These are phyloP conservation scores for Bradynema listronoti DNA, from an alignment of 1,140 invertebrate genomes.

Conservation along the genomic window DNA sequence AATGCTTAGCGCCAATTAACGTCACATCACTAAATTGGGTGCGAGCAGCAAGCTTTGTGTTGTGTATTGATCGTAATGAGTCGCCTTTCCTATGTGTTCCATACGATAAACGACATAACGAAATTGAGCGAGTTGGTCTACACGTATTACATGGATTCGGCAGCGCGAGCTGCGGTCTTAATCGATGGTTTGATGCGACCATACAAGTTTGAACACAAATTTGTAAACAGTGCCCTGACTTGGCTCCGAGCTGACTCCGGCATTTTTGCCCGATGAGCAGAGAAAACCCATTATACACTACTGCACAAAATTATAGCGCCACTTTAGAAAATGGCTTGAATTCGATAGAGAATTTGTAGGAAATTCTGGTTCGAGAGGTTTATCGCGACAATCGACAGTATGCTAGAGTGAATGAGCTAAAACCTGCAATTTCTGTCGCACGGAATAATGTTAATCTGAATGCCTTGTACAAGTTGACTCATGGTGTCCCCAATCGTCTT, in stretches of 20 bases:
- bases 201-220: conserved; percentile 26
- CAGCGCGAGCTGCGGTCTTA: conserved; percentile 35
- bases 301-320: no score
- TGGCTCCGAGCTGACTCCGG: no score
- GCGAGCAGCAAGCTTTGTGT: conserved; percentile 42
- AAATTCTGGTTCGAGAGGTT: no score
- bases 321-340: no score
- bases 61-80: conserved; percentile 45
- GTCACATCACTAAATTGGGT: conserved; percentile 38
- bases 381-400: no score
- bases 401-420: neutral
- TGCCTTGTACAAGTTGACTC: conserved; percentile 37
- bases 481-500: no score
- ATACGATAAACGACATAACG: neutral
- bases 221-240: neutral
- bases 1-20: conserved; percentile 40
- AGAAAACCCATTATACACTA: neutral
- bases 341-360: no score
- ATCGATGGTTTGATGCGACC: conserved; percentile 55
- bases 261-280: neutral
- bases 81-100: neutral
- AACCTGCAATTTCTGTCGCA: no score
- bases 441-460: conserved; percentile 32
- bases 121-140: conserved; percentile 27
- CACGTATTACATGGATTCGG: conserved; percentile 49